Evolutionary conservation across 2,888 invertebrate genomes (phyloP).

Genomic region (Tetranychus piercei): DNA sequence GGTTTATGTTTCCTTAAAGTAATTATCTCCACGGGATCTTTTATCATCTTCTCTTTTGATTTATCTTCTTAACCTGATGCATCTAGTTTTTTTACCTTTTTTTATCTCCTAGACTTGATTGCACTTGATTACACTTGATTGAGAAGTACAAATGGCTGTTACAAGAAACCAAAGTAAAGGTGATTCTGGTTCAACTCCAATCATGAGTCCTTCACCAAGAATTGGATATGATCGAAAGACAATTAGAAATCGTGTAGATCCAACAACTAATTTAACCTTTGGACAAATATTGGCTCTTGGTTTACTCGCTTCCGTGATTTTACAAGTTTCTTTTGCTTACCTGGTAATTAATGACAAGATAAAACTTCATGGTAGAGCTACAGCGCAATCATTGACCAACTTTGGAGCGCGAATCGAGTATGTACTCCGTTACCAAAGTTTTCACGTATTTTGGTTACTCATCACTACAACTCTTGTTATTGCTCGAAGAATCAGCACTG

Average conservation of each 20-base stretch:
- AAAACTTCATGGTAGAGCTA: not conserved
- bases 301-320: not conserved
- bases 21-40: not conserved
- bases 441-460: not conserved
- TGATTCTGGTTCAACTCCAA: not conserved
- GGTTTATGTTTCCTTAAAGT: too few relatives aligned
- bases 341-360: not conserved
- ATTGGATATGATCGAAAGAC: not conserved
- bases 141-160: not conserved
- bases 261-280: constrained; percentile 8
- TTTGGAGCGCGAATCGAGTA: not conserved
- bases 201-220: not conserved
- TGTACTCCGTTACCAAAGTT: not conserved
- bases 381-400: not conserved
- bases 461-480: not conserved
- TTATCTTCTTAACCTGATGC: not conserved
- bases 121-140: not conserved
- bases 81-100: not conserved
- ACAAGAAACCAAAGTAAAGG: constrained; percentile 8
- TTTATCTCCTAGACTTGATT: not conserved
- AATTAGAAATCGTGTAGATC: not conserved
- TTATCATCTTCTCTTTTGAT: not conserved
- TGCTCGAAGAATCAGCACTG: not conserved
- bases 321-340: not conserved
- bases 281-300: not conserved